Evolutionary conservation across 1,140 invertebrate genomes (phyloP), one percentile per base, ranked within the genome.

Genomic region (Leptonema lineaticorne): DNA sequence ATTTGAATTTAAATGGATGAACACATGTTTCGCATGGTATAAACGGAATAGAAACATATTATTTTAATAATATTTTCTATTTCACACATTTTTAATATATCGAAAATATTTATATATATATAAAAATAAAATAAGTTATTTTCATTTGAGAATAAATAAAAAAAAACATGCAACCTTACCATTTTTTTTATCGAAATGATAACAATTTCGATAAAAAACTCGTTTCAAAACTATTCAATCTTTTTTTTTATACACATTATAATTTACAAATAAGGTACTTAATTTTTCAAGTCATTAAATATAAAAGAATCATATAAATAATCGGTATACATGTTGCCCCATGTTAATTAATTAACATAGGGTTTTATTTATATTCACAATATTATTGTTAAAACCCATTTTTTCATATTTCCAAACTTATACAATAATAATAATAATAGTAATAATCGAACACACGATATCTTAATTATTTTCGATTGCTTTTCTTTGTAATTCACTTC

Each of bases 181-280:
- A 14, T 41, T 41, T 53, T 53, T 53, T 53, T 53, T 11, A 26
- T 53, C 50, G 50, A 24, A 26, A 53, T 24, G 50, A 26, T 14
- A n/a, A n/a, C n/a, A 26, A 24, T 53, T 20, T 24, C 50, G 50
- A 53, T 53, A 26, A 14, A 53, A 53, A 53, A 53, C 50, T 53
- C 24, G 7, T 24, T 24, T 53, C 22, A 53, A 22, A 26, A 53
- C n/a, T n/a, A n/a, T 8, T 37, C 30, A 37, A 37, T 8, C 6
- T 37, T 37, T 37, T 8, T 41, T 41, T 41, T 41, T 41, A 41
- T 41, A 41, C 37, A 41, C 37, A 41, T 14, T 41, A 41, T 16
- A 41, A 16, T 62, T 62, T 62, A 62, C 58, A 62, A n/a, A n/a
- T 62, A 37, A 62, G 58, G 58, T 62, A 62, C 58, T 62, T 62